These are phyloP conservation scores for Ammodytes dubius DNA, from an alignment of 2,113 vertebrate genomes.

Conservation along the genomic window DNA sequence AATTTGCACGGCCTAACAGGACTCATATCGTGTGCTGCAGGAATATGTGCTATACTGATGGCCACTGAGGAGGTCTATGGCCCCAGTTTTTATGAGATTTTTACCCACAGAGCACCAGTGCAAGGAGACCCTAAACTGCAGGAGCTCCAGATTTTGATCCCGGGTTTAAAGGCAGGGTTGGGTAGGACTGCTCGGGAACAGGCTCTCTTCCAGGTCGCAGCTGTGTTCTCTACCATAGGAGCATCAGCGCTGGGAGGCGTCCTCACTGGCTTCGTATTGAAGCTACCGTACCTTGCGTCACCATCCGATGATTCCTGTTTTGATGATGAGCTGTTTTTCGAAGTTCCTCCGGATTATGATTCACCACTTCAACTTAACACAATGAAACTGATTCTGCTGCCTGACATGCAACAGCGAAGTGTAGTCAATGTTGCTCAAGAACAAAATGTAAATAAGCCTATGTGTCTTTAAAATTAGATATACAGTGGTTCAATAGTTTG, in stretches of 20 bases:
- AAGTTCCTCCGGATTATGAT: conserved; percentile 77
- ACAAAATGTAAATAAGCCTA: conserved; percentile 3
- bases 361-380: conserved; percentile 45
- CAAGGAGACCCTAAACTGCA: conserved; percentile 67
- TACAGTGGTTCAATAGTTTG: not conserved
- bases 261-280: conserved; percentile 81
- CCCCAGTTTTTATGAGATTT: conserved; percentile 77
- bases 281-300: conserved; percentile 79
- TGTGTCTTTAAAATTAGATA: not conserved
- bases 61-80: conserved; percentile 74
- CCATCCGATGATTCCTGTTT: conserved; percentile 83
- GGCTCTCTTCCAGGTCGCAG: conserved; percentile 83
- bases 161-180: conserved; percentile 77
- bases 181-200: conserved; percentile 73
- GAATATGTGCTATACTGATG: conserved; percentile 79
- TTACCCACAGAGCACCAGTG: conserved; percentile 69
- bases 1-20: conserved; percentile 89
- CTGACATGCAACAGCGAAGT: conserved; percentile 20
- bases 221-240: conserved; percentile 77
- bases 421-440: not conserved
- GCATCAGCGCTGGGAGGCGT: conserved; percentile 79
- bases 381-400: conserved; percentile 44
- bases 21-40: conserved; percentile 84
- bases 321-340: conserved; percentile 86
- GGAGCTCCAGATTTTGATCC: conserved; percentile 74